Percentiles rank a stretch among this genome's conserved stretches.
phyloP scores from a whole-genome alignment of 2,888 invertebrate genomes.

The Tholera decimalis region DNA sequence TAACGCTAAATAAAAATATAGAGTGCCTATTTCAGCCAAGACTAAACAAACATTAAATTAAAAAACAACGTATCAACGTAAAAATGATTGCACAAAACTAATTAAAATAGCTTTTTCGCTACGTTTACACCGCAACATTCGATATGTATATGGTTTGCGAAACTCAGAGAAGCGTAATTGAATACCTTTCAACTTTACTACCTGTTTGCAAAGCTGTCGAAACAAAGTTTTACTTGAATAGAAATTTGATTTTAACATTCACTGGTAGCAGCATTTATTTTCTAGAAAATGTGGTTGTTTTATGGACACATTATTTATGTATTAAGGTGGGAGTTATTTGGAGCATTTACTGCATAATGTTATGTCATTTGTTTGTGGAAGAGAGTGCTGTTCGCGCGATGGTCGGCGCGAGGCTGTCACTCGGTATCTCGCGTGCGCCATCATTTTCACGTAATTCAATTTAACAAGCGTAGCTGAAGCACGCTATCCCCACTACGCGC shows the following conservation, averaged over 20 bases:
- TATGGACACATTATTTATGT: conserved; percentile 34
- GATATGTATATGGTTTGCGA: conserved; percentile 65
- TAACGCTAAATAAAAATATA: conserved; percentile 26
- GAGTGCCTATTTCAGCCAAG: not conserved
- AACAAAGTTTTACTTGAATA: conserved; percentile 70
- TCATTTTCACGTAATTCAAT: conserved; percentile 65
- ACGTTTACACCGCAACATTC: conserved; percentile 54
- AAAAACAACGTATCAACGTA: conserved; percentile 21
- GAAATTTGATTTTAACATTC: conserved; percentile 73
- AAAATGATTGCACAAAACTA: conserved; percentile 29
- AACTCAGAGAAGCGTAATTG: conserved; percentile 73
- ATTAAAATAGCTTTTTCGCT: conserved; percentile 41
- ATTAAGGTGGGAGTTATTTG: conserved; percentile 18
- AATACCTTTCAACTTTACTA: conserved; percentile 74
- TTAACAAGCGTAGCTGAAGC: conserved; percentile 55
- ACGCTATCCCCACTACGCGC: conserved; percentile 23
- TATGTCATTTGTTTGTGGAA: conserved; percentile 45
- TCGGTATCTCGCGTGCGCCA: conserved; percentile 29
- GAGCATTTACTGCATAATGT: conserved; percentile 35
- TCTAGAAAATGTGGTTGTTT: conserved; percentile 52
- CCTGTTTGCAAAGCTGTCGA: conserved; percentile 73
- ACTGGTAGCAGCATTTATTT: conserved; percentile 61
- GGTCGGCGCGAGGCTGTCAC: conserved; percentile 9
- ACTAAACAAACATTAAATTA: conserved; percentile 24
- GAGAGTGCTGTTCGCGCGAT: conserved; percentile 15